These are phyloP conservation scores for Zaprionus capensis DNA, from an alignment of 1,140 invertebrate species.

Conservation along the genomic window DNA sequence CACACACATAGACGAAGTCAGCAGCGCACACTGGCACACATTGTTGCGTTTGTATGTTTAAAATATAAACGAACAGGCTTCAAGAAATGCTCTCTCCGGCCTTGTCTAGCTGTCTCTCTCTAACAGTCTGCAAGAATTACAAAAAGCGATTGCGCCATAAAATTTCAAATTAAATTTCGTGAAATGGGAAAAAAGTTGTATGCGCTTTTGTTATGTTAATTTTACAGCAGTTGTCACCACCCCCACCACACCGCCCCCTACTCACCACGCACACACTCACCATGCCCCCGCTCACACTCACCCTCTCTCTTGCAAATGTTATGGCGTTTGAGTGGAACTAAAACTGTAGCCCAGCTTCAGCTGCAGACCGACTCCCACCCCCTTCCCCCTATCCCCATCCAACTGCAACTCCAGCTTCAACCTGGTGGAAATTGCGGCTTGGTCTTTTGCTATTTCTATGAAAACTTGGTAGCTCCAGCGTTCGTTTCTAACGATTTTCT, in stretches of 20 bases:
- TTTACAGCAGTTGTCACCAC: constrained; percentile 45
- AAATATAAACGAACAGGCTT: constrained; percentile 83
- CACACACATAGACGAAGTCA: not conserved
- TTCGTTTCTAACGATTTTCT: constrained; percentile 80
- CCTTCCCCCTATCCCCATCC: not conserved
- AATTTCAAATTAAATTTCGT: constrained; percentile 63
- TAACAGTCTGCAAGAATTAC: not conserved
- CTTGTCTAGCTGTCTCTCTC: not conserved
- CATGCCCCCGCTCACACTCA: not conserved
- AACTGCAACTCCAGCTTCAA: constrained; percentile 26
- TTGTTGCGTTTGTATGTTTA: constrained; percentile 79
- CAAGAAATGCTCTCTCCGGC: constrained; percentile 54
- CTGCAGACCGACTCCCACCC: not conserved
- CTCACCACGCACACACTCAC: not conserved
- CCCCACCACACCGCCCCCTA: not conserved
- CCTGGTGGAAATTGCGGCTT: constrained; percentile 37
- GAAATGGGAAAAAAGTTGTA: constrained; percentile 52
- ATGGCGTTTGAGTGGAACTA: not conserved
- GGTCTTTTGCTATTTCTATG: constrained; percentile 79
- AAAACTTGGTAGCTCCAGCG: constrained; percentile 76
- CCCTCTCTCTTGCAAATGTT: constrained; percentile 8
- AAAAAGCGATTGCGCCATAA: constrained; percentile 49
- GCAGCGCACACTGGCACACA: constrained; percentile 26
- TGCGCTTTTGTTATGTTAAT: constrained; percentile 71
- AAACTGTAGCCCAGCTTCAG: constrained; percentile 24